Conservation (phyloP, 2,888 invertebrate genomes). For the Mactromeris polynyma region DNA sequence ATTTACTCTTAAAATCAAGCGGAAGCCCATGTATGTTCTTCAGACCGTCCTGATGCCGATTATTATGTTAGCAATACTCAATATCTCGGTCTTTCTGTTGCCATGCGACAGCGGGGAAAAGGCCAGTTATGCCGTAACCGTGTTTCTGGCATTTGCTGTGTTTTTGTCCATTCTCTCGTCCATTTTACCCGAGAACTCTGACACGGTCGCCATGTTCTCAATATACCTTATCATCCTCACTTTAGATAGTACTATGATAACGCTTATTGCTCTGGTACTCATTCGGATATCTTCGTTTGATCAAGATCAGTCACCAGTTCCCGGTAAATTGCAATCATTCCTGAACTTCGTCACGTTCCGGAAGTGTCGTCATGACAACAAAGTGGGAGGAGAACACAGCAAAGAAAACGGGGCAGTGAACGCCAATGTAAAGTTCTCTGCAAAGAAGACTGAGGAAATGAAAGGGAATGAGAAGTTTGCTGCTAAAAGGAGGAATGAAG, state of each 20-base stretch:
- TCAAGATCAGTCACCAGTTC: not conserved
- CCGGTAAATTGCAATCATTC: not conserved
- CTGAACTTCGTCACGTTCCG: not conserved
- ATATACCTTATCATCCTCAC: slow-evolving; percentile 57
- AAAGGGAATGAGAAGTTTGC: not conserved
- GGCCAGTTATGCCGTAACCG: slow-evolving; percentile 59
- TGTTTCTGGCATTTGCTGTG: slow-evolving; percentile 61
- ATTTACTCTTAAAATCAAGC: slow-evolving; percentile 49
- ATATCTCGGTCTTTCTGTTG: slow-evolving; percentile 61
- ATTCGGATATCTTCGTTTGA: slow-evolving; percentile 34
- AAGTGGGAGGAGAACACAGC: not conserved
- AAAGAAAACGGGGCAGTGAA: not conserved
- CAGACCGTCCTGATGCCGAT: slow-evolving; percentile 66
- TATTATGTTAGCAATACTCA: slow-evolving; percentile 57
- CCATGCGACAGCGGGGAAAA: slow-evolving; percentile 64
- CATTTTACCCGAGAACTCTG: slow-evolving; percentile 57
- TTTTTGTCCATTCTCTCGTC: slow-evolving; percentile 56
- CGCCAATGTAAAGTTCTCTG: not conserved
- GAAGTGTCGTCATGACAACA: not conserved
- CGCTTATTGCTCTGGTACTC: slow-evolving; percentile 31
- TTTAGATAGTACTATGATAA: slow-evolving; percentile 48
- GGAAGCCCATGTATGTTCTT: slow-evolving; percentile 67
- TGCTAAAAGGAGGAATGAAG: not conserved
- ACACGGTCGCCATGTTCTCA: slow-evolving; percentile 49
- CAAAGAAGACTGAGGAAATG: not conserved